phyloP scores from a whole-genome alignment of 2,797 vertebrate species.

The Cephalopachus bancanus region DNA sequence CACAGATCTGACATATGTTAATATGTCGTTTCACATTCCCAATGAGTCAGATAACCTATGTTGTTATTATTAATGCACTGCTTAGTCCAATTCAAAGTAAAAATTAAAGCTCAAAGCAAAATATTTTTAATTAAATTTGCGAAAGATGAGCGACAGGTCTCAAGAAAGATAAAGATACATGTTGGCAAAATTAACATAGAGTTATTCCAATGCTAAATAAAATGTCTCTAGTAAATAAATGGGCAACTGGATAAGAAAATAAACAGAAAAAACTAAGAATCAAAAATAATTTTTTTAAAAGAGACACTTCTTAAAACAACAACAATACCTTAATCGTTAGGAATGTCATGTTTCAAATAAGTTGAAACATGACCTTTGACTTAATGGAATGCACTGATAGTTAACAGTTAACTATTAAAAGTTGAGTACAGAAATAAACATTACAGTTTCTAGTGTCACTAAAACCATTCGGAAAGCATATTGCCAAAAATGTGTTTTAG shows the following conservation, averaged over 20 bases:
- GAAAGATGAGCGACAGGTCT: constrained; percentile 15
- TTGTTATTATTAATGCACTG: background rate
- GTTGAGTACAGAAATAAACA: constrained; percentile 64
- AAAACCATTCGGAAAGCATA: constrained; percentile 47
- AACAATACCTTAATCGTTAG: background rate
- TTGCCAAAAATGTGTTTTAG: background rate
- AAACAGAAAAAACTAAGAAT: constrained; percentile 46
- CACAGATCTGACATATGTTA: background rate
- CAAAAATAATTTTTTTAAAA: constrained; percentile 22
- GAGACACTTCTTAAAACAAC: constrained; percentile 6
- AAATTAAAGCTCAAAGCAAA: constrained; percentile 43
- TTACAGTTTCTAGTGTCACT: constrained; percentile 30
- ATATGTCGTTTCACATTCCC: background rate
- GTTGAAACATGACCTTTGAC: constrained; percentile 77
- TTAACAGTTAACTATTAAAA: constrained; percentile 79
- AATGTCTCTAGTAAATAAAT: constrained; percentile 31
- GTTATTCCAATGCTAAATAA: constrained; percentile 9
- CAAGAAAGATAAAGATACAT: constrained; percentile 53
- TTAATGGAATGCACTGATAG: constrained; percentile 72
- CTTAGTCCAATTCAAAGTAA: constrained; percentile 41
- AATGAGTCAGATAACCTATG: background rate
- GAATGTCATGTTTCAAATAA: constrained; percentile 67
- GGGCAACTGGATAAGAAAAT: constrained; percentile 17
- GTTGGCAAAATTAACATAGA: constrained; percentile 45
- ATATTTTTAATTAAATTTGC: constrained; percentile 66